Evolutionary conservation across 2,888 invertebrate genomes (phyloP).

Genomic region (Machimus atricapillus): DNA sequence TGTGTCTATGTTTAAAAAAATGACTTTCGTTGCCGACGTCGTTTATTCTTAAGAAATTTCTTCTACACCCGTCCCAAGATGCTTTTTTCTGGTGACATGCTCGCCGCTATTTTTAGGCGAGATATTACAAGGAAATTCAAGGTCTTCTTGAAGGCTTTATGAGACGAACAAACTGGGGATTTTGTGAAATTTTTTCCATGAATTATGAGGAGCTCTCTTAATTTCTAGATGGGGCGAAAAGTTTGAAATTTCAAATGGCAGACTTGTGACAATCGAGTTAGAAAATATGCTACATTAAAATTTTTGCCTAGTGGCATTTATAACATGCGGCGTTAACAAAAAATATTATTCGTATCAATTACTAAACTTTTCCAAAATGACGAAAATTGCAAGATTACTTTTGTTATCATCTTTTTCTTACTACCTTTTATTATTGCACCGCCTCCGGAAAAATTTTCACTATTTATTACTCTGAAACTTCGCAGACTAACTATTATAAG

Average conservation of each 20-base stretch:
- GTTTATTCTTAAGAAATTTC: not conserved
- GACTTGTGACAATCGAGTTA: not conserved
- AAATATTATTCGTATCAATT: not conserved
- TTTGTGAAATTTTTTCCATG: not conserved
- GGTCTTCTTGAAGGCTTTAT: slow-evolving; percentile 3
- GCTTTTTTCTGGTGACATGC: slow-evolving; percentile 2
- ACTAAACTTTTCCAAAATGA: not conserved
- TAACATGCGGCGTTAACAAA: not conserved
- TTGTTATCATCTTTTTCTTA: too few relatives aligned
- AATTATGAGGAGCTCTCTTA: not conserved
- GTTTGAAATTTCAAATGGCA: not conserved
- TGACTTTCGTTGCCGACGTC: not conserved
- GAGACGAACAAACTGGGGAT: not conserved
- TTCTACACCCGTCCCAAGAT: not conserved
- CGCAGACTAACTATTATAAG: too few relatives aligned
- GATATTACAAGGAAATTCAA: slow-evolving; percentile 19
- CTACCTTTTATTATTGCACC: too few relatives aligned
- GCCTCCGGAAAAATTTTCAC: too few relatives aligned
- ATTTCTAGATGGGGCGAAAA: not conserved
- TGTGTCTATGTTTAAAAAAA: not conserved
- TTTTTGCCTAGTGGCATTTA: not conserved
- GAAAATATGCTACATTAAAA: not conserved
- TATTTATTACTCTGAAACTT: too few relatives aligned
- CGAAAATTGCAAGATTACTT: too few relatives aligned
- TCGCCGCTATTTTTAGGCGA: not conserved